phyloP scores from a whole-genome alignment of 2,797 vertebrate genomes.

The Muraenolepis orangiensis region DNA sequence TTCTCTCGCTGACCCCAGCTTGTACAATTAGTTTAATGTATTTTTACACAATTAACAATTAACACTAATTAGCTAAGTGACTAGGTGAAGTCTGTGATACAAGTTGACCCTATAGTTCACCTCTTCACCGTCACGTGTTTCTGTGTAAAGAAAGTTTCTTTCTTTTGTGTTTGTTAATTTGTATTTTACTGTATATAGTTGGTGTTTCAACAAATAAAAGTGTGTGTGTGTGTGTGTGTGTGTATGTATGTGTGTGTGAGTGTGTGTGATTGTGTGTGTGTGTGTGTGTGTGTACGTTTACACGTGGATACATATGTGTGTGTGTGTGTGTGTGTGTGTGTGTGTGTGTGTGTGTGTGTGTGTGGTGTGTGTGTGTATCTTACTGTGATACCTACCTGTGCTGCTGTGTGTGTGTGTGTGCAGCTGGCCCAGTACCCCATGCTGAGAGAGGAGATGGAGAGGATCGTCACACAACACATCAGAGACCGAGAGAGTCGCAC shows the following conservation, averaged over 20 bases:
- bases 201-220: conserved; percentile 44
- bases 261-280: background rate
- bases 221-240: conserved; percentile 10
- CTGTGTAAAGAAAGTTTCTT: conserved; percentile 19
- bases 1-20: conserved; percentile 1
- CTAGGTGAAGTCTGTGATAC: conserved; percentile 52
- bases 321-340: conserved; percentile 27
- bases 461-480: conserved; percentile 96
- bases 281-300: conserved; percentile 11
- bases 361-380: conserved; percentile 20
- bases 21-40: background rate
- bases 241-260: conserved; percentile 3
- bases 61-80: conserved; percentile 11
- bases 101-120: background rate
- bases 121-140: conserved; percentile 22
- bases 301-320: conserved; percentile 36
- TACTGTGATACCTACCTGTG: conserved; percentile 16
- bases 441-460: conserved; percentile 97
- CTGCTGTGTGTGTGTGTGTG: conserved; percentile 47
- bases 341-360: conserved; percentile 7
- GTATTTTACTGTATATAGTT: conserved; percentile 11
- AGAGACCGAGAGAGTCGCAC: conserved; percentile 91
- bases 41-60: background rate
- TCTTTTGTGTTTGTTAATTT: conserved; percentile 43
- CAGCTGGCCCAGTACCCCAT: conserved; percentile 96